Percentiles rank a stretch among this genome's conserved stretches.
Conservation (phyloP, 1,140 invertebrate genomes). For the Maconellicoccus hirsutus region DNA sequence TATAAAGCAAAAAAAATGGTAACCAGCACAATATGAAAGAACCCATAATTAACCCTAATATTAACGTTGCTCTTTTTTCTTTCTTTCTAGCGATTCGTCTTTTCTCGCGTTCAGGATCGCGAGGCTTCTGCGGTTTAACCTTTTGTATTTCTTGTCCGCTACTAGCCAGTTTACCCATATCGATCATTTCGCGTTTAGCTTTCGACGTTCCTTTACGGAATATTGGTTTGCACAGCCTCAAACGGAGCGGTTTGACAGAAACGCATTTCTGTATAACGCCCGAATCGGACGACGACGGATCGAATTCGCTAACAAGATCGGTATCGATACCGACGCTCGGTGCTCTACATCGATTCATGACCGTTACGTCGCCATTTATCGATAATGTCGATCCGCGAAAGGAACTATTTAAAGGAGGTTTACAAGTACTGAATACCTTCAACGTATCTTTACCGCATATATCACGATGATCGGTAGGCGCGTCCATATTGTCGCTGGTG, state of each 20-base stretch:
- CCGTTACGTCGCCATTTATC: slow-evolving; percentile 43
- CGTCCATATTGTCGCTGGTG: slow-evolving; percentile 49
- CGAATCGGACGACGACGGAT: slow-evolving; percentile 81
- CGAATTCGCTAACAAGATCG: slow-evolving; percentile 84
- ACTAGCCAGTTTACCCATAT: slow-evolving; percentile 34
- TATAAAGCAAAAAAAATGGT: slow-evolving; percentile 94
- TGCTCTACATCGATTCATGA: slow-evolving; percentile 39
- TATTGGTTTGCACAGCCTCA: slow-evolving; percentile 71
- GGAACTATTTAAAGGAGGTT: slow-evolving; percentile 17
- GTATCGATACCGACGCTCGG: slow-evolving; percentile 71
- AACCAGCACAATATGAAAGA: slow-evolving; percentile 98
- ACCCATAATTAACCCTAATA: slow-evolving; percentile 95
- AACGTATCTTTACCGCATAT: slow-evolving; percentile 49
- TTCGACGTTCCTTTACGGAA: slow-evolving; percentile 41
- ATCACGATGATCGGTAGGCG: slow-evolving; percentile 23
- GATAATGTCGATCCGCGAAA: slow-evolving; percentile 28
- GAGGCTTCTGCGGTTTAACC: slow-evolving; percentile 45
- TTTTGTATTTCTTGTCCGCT: slow-evolving; percentile 28
- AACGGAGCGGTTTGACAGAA: slow-evolving; percentile 73
- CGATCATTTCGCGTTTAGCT: slow-evolving; percentile 38
- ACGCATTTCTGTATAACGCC: slow-evolving; percentile 76
- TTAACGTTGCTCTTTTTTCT: slow-evolving; percentile 92
- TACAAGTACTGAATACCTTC: slow-evolving; percentile 41
- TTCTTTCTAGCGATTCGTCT: slow-evolving; percentile 87
- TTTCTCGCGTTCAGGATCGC: slow-evolving; percentile 86